Percentiles rank a stretch among this genome's conserved stretches.
These are phyloP conservation scores for Neopipo cinnamomea DNA, from an alignment of 2,113 vertebrate genomes.

Conservation along the genomic window DNA sequence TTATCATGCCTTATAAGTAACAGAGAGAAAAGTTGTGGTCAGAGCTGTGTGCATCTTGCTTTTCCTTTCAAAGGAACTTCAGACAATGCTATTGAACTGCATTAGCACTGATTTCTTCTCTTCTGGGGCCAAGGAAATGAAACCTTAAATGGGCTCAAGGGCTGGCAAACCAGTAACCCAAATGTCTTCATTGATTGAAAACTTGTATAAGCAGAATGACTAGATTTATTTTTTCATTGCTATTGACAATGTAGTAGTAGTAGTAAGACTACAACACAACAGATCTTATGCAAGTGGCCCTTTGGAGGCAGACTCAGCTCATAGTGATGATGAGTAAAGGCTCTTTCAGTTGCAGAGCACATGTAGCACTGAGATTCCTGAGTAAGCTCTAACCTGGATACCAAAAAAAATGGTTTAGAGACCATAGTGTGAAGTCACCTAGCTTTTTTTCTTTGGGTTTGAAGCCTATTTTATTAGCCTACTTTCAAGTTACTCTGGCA, in stretches of 20 bases:
- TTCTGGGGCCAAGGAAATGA: not conserved
- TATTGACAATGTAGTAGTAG: not conserved
- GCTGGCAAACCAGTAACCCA: not conserved
- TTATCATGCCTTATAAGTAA: not conserved
- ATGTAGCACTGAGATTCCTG: not conserved
- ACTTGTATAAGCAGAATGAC: not conserved
- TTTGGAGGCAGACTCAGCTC: not conserved
- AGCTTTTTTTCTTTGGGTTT: not conserved
- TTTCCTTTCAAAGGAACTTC: not conserved
- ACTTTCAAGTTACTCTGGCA: not conserved
- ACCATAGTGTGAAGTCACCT: not conserved
- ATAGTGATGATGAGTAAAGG: fast-evolving
- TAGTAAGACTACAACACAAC: not conserved
- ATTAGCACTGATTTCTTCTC: not conserved
- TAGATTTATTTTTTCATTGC: not conserved
- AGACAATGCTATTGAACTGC: not conserved
- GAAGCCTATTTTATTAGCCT: not conserved
- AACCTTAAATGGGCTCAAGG: not conserved
- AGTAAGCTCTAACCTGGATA: not conserved
- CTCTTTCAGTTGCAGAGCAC: not conserved
- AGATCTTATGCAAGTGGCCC: not conserved
- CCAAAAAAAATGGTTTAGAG: not conserved
- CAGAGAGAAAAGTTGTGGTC: not conserved
- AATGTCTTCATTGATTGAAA: not conserved
- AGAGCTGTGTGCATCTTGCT: not conserved